Evolutionary conservation across 2,797 vertebrate genomes (phyloP), one percentile per base, ranked within the genome.

Genomic region (Phoxinus dragarum): DNA sequence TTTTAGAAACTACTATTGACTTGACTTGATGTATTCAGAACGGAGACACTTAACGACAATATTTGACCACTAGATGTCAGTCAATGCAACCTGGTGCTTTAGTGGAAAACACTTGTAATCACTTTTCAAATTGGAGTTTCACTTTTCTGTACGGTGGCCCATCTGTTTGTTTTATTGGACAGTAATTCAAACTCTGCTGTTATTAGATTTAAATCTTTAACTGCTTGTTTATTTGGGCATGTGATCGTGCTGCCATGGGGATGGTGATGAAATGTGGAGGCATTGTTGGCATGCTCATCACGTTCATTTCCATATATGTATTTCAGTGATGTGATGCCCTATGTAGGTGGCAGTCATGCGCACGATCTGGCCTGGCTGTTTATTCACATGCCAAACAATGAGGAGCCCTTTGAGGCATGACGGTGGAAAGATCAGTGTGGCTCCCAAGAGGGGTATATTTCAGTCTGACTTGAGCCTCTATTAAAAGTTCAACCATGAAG

Each of bases 251-350:
- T 31, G 40, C 23, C 38, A 23, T 79, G 84, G 75, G 76, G 36
- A 44, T 77, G 67, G 61, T 71, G 80, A 64, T 81, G 54, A 86
- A 86, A 86, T 86, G 84, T 90, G 86, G 86, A 82, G 38, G 38
- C 80, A 82, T 86, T 74, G 49, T 84, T 72, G 83, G 78, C 74
- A 80, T 91, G 80, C 81, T 88, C 88, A 86, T 89, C 87, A 88
- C 79, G 90, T 91, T 90, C 64, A 87, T 85, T 86, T 88, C 90
- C 69, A 84, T 88, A 86, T 81, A 84, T 88, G 86, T 74, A 72
- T 88, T 54, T 82, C 34, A 81, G 88, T 36, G 71, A 88, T 80
- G 88, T 86, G 90, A 88, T 79, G 88, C 86, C 88, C 79, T 78
- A 42, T 88, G 82, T 82, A 85, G 86, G 85, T 89, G 86, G 86